These are phyloP conservation scores for Brachionus angularis DNA, from an alignment of 1,140 invertebrate genomes.

Conservation along the genomic window DNA sequence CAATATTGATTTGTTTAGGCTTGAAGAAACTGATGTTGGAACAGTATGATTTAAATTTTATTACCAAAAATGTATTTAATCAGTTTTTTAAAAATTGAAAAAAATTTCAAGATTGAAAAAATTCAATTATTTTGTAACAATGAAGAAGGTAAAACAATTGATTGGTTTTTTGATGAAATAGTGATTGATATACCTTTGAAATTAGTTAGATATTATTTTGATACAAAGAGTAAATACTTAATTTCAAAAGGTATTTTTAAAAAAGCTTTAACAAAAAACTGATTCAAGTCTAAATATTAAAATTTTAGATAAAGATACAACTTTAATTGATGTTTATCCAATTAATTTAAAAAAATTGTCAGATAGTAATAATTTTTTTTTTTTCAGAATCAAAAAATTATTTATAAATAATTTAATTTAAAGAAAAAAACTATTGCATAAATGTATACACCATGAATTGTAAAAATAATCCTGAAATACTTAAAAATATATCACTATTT, in stretches of 20 bases:
- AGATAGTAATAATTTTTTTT: background rate
- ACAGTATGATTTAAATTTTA: no score
- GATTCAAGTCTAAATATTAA: no score
- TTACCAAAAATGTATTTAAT: no score
- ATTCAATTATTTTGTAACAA: conserved; percentile 5
- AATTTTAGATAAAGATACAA: background rate
- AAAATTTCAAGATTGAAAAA: no score
- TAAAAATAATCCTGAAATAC: background rate
- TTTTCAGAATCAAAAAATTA: background rate
- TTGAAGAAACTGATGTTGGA: conserved; percentile 28
- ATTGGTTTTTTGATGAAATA: conserved; percentile 57
- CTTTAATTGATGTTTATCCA: conserved; percentile 14
- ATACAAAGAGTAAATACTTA: background rate
- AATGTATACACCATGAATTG: background rate
- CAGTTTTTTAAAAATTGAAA: no score
- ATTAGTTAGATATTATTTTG: background rate
- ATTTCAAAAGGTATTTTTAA: background rate
- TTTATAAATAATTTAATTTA: background rate
- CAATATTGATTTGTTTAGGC: conserved; percentile 37
- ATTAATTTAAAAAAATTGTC: conserved; percentile 8
- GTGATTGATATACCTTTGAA: conserved; percentile 53
- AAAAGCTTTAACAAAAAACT: no score
- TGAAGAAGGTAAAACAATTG: conserved; percentile 45
- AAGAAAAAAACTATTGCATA: conserved; percentile 39
- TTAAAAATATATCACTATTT: background rate